A percentile compares a stretch with the other conserved stretches of the same genome.
phyloP scores from a whole-genome alignment of 2,797 vertebrate genomes.

The Sebastolobus altivelis region DNA sequence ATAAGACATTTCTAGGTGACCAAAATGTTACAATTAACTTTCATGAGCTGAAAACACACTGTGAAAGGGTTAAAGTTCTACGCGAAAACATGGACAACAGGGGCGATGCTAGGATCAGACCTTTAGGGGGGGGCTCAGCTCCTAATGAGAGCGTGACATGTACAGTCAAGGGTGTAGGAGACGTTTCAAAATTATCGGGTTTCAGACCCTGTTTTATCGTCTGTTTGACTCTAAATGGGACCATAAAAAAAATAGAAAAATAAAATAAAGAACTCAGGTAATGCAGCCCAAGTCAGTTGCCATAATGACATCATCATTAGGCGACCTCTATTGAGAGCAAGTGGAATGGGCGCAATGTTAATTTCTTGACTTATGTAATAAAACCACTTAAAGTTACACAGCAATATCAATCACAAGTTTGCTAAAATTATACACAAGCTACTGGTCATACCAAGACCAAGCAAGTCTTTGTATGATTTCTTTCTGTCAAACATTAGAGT shows the following conservation, averaged over 20 bases:
- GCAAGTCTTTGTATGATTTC: too few relatives aligned
- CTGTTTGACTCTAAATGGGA: too few relatives aligned
- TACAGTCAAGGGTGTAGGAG: too few relatives aligned
- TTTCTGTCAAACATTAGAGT: neutral
- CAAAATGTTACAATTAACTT: too few relatives aligned
- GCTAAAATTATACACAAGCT: neutral
- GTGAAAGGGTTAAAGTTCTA: too few relatives aligned
- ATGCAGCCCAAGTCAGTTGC: neutral
- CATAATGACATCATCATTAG: neutral
- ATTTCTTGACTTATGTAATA: neutral
- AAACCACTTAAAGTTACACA: neutral
- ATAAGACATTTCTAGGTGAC: too few relatives aligned
- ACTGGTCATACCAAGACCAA: neutral
- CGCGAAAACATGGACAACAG: too few relatives aligned
- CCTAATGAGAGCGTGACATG: too few relatives aligned
- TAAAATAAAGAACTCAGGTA: neutral
- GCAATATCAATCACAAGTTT: neutral
- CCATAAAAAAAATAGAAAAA: rapidly evolving
- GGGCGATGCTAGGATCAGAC: too few relatives aligned
- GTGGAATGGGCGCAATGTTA: neutral
- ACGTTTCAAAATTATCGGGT: rapidly evolving
- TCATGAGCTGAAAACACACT: too few relatives aligned
- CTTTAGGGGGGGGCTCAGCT: too few relatives aligned
- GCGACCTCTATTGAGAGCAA: neutral
- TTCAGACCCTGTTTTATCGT: too few relatives aligned